Conservation (phyloP, 1,140 invertebrate genomes). For the Pseudobourletiella spinata region DNA sequence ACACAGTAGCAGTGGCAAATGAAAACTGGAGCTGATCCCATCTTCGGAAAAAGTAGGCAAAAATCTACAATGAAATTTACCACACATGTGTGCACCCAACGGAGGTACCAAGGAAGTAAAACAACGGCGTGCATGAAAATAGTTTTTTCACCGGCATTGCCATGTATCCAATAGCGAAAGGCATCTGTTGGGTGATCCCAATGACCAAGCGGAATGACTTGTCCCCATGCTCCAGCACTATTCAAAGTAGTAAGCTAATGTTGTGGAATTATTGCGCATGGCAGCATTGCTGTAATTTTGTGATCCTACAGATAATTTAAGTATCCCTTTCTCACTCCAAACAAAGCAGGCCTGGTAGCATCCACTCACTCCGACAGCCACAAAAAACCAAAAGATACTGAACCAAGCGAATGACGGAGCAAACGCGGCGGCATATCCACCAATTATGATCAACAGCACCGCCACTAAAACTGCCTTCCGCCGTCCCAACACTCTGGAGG, state of each 20-base stretch:
- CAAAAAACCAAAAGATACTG: conserved; percentile 49
- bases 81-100: not conserved
- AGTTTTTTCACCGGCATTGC: conserved; percentile 47
- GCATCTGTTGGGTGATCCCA: conserved; percentile 22
- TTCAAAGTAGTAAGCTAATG: no score
- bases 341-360: conserved; percentile 64
- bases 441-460: conserved; percentile 5
- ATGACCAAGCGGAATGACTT: conserved; percentile 15
- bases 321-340: no score
- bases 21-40: conserved; percentile 64
- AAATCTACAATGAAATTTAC: conserved; percentile 38
- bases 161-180: conserved; percentile 58
- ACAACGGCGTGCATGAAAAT: not conserved
- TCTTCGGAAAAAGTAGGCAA: conserved; percentile 59
- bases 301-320: no score
- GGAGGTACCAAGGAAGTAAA: not conserved
- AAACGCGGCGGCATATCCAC: conserved; percentile 46
- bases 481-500: conserved; percentile 16
- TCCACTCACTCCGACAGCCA: conserved; percentile 60
- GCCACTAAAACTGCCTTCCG: conserved; percentile 11
- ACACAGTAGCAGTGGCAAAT: conserved; percentile 59
- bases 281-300: no score
- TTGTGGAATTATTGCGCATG: no score
- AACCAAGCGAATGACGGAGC: conserved; percentile 56
- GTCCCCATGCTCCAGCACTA: conserved; percentile 24